phyloP scores from a whole-genome alignment of 1,140 invertebrate genomes.

The Venturia canescens region DNA sequence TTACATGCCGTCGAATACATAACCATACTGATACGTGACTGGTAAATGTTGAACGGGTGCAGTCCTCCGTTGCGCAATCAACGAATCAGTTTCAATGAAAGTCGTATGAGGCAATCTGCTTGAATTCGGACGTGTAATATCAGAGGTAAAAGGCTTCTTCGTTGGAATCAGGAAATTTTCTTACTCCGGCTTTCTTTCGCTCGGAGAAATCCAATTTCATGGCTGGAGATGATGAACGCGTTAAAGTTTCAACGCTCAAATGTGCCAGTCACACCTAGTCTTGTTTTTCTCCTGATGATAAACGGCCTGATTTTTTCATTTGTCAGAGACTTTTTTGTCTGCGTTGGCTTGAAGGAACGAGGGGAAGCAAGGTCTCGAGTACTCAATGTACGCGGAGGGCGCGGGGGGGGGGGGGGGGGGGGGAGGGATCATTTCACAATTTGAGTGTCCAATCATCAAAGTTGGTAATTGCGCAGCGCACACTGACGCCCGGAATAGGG shows the following conservation, averaged over 20 bases:
- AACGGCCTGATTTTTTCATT: no score
- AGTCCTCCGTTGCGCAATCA: not conserved
- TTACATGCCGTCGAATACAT: constrained; percentile 11
- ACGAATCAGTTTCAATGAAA: constrained; percentile 29
- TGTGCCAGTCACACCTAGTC: no score
- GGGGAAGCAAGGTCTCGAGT: no score
- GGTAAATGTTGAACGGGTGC: not conserved
- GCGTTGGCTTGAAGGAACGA: no score
- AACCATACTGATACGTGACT: constrained; percentile 29
- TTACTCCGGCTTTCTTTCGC: constrained; percentile 8
- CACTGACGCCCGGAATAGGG: no score
- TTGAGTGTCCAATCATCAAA: not conserved
- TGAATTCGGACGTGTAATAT: constrained; percentile 40
- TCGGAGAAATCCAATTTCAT: not conserved
- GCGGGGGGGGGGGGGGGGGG: no score
- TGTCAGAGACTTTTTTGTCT: no score
- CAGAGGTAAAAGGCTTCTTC: constrained; percentile 35
- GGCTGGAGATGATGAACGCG: no score
- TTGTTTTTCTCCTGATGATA: no score
- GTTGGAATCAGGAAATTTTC: constrained; percentile 9
- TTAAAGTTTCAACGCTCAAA: no score
- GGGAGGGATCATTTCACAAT: no score
- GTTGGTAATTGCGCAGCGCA: constrained; percentile 14
- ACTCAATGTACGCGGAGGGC: no score
- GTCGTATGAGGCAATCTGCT: constrained; percentile 29